phyloP scores from a whole-genome alignment of 2,888 invertebrate genomes.

The Mythimna albipuncta region DNA sequence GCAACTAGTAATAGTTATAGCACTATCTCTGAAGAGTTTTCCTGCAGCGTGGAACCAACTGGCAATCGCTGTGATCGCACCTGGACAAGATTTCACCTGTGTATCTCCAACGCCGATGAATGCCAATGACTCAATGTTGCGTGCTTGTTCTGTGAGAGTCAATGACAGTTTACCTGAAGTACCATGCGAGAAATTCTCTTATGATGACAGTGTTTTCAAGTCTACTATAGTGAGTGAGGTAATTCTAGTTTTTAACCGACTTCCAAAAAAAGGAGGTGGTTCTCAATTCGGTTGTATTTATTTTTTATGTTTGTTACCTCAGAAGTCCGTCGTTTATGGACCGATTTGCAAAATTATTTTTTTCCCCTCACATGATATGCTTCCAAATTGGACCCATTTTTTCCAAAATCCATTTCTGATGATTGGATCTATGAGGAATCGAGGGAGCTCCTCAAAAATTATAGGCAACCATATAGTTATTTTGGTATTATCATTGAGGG shows the following conservation, averaged over 20 bases:
- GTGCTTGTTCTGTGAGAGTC: background rate
- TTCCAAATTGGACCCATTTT: no score
- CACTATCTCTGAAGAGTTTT: background rate
- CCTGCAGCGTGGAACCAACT: background rate
- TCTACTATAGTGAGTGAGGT: background rate
- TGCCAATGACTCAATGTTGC: background rate
- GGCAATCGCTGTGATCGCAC: background rate
- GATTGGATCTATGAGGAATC: no score
- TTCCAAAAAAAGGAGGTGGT: no score
- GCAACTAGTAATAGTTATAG: background rate
- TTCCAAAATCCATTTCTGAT: no score
- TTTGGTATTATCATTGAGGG: no score
- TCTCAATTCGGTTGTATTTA: no score
- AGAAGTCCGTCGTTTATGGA: no score
- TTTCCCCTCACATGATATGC: no score
- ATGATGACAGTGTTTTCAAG: background rate
- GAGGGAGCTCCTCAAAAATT: no score
- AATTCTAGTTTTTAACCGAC: background rate
- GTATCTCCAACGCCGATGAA: background rate
- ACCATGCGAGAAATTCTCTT: background rate
- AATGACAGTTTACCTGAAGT: background rate
- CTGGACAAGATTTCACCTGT: background rate
- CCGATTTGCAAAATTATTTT: no score
- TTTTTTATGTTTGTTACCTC: no score
- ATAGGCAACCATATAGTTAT: no score